Evolutionary conservation across 2,888 invertebrate genomes (phyloP), one percentile per base, ranked within the genome.

Genomic region (Sclerodermus sp.): DNA sequence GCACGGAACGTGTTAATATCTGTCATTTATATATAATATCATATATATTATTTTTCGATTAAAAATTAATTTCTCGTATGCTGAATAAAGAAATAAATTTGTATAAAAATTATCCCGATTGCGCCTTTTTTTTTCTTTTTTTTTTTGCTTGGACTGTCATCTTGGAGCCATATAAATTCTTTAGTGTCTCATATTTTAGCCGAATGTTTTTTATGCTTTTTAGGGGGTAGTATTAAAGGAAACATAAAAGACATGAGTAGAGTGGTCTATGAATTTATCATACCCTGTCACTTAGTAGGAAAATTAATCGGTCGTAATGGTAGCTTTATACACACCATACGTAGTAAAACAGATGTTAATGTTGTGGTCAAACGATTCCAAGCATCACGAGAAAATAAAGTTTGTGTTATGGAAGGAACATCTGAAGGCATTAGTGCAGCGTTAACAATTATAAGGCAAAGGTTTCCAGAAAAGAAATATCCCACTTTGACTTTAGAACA

Each of bases 221-320:
- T 55, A 76, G 77, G 77, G 37, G 77, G 77, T 17, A 77, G 77
- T 38, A 77, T 76, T 37, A 76, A 71, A 14, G 74, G 72, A 9
- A 66, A 70, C 41, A 47, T 53, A 1, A 71, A 71, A 10, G 65
- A 62, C 14, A 51, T 61, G 63, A 47, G 59, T 59, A 45, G 74
- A 58, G 81, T 81, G 5, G 76, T 83, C 63, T 88, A 88, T 73
- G 87, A 92, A 73, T 92, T 93, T 79, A 80, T 86, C 60, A 84
- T 91, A 70, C 87, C 88, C 37, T 87, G 87, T 71, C 80, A 82
- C 49, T 80, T 93, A 58, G 92, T 94, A 51, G 96, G 96, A 14
- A 85, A 89, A 50, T 82, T 96, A 62, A 95, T 96, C 76, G 96
- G 96, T 36, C 87, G 86, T 66, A 85, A 87, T 64, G 94, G 94